A percentile compares a stretch with the other conserved stretches of the same genome.
These are phyloP conservation scores for Callosobruchus maculatus DNA, from an alignment of 2,888 invertebrate species.

Conservation along the genomic window DNA sequence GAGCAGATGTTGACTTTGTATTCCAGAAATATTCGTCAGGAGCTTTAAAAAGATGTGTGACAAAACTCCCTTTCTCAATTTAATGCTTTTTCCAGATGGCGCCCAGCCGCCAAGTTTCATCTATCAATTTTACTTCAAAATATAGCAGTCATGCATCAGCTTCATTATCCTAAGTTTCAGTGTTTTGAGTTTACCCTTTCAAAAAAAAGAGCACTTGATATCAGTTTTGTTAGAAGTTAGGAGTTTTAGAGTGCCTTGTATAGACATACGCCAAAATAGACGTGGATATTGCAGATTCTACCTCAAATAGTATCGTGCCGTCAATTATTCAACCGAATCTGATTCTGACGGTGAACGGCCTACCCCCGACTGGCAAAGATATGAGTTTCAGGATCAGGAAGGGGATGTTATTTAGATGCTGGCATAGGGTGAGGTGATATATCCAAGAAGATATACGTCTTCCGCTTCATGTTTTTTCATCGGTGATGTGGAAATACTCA, in stretches of 20 bases:
- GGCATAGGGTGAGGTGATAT: not conserved
- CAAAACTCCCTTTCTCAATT: too few relatives aligned
- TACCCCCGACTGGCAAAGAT: not conserved
- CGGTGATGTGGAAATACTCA: not conserved
- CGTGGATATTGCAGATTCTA: not conserved
- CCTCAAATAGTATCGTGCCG: not conserved
- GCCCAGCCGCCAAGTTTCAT: too few relatives aligned
- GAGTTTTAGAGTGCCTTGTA: not conserved
- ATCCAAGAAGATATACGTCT: not conserved
- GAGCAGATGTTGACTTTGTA: too few relatives aligned
- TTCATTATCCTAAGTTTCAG: too few relatives aligned
- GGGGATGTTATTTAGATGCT: not conserved
- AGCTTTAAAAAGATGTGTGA: too few relatives aligned
- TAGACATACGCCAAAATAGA: not conserved
- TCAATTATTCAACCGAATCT: not conserved
- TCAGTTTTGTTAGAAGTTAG: too few relatives aligned
- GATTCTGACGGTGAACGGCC: not conserved
- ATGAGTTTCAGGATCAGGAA: not conserved
- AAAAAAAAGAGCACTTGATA: too few relatives aligned
- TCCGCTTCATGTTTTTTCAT: not conserved
- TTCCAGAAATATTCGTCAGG: too few relatives aligned
- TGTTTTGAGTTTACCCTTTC: too few relatives aligned
- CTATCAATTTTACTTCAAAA: too few relatives aligned
- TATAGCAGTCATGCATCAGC: too few relatives aligned
- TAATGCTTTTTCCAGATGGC: too few relatives aligned